phyloP scores from a whole-genome alignment of 1,140 invertebrate species.

The Listronotus oregonensis region DNA sequence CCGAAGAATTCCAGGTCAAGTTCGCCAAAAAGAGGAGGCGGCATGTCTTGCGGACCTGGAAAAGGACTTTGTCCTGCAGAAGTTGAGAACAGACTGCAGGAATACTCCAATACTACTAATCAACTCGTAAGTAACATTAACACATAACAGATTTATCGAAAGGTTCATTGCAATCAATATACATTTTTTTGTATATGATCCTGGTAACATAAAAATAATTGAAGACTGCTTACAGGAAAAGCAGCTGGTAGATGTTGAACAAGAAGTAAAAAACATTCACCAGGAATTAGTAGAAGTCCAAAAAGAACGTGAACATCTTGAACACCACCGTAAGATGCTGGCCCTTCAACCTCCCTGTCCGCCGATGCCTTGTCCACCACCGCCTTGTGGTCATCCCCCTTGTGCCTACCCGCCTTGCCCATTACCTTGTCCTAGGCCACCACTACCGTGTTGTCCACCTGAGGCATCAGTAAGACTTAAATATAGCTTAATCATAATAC shows the following conservation, averaged over 20 bases:
- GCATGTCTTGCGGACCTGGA: slow-evolving; percentile 46
- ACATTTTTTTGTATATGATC: no score
- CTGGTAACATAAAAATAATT: no score
- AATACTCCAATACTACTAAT: slow-evolving; percentile 51
- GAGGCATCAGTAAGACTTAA: slow-evolving; percentile 21
- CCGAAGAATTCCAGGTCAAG: slow-evolving; percentile 22
- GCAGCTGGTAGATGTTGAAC: slow-evolving; percentile 65
- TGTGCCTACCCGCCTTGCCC: slow-evolving; percentile 35
- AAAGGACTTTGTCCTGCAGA: slow-evolving; percentile 46
- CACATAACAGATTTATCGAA: no score
- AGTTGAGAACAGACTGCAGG: slow-evolving; percentile 45
- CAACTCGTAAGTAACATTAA: slow-evolving; percentile 42
- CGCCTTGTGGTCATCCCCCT: slow-evolving; percentile 23
- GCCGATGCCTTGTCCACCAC: slow-evolving; percentile 30
- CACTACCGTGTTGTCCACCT: slow-evolving; percentile 35
- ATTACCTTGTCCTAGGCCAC: not conserved
- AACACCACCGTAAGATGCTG: slow-evolving; percentile 57
- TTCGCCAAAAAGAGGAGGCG: slow-evolving; percentile 25
- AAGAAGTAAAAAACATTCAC: slow-evolving; percentile 65
- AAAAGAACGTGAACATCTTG: slow-evolving; percentile 61
- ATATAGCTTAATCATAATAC: no score
- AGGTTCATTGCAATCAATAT: no score
- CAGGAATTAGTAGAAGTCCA: slow-evolving; percentile 64
- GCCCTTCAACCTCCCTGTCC: slow-evolving; percentile 9
- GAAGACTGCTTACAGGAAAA: slow-evolving; percentile 57